These are phyloP conservation scores for Hestina assimilis DNA, from an alignment of 1,140 invertebrate genomes.

Conservation along the genomic window DNA sequence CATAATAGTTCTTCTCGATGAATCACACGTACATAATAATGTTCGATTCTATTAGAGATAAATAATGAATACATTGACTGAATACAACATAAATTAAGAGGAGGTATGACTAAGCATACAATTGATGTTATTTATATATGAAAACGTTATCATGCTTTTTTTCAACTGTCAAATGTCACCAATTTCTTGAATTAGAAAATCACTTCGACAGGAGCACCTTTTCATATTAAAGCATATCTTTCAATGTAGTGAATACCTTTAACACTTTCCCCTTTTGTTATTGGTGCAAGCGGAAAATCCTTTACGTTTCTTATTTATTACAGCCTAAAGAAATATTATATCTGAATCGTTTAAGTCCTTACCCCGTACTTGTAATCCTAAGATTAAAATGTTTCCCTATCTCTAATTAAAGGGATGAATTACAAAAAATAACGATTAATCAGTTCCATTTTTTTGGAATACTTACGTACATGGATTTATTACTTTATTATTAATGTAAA, in stretches of 20 bases:
- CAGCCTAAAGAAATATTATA: slow-evolving; percentile 71
- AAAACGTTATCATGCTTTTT: too few relatives aligned
- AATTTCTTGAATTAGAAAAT: too few relatives aligned
- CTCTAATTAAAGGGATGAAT: slow-evolving; percentile 73
- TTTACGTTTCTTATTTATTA: slow-evolving; percentile 72
- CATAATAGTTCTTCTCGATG: not conserved
- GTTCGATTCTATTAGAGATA: too few relatives aligned
- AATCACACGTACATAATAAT: not conserved
- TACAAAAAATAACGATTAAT: slow-evolving; percentile 53
- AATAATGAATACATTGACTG: too few relatives aligned
- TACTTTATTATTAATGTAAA: too few relatives aligned
- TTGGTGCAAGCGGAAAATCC: slow-evolving; percentile 36
- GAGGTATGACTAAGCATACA: too few relatives aligned
- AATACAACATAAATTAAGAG: too few relatives aligned
- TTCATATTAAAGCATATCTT: not conserved
- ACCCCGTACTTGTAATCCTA: slow-evolving; percentile 66
- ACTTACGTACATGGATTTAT: too few relatives aligned
- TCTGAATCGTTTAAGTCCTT: slow-evolving; percentile 76
- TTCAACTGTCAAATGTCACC: too few relatives aligned
- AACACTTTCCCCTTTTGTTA: slow-evolving; percentile 43
- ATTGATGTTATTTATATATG: too few relatives aligned
- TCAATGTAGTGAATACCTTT: slow-evolving; percentile 8
- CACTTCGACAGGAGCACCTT: too few relatives aligned
- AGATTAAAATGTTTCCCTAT: slow-evolving; percentile 65
- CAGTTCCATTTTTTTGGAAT: slow-evolving; percentile 3